These are phyloP conservation scores for Sarotherodon lohbergeri DNA, from an alignment of 2,113 vertebrate genomes.

Conservation along the genomic window DNA sequence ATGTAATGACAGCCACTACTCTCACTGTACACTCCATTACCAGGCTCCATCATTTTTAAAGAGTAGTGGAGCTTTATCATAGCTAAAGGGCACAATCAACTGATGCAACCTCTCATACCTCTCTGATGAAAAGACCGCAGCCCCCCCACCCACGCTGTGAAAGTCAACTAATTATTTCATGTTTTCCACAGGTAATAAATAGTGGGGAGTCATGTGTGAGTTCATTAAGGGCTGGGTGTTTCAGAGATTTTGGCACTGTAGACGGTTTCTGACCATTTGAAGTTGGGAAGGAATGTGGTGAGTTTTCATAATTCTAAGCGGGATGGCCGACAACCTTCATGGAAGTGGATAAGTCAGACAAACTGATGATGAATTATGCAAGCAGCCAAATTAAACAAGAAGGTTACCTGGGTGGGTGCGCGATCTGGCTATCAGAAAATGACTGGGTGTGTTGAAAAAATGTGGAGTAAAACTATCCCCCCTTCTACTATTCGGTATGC, in stretches of 20 bases:
- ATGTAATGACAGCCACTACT: neutral
- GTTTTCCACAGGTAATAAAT: constrained; percentile 49
- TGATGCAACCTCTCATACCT: constrained; percentile 30
- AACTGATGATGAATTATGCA: neutral
- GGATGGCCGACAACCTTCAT: neutral
- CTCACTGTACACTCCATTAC: neutral
- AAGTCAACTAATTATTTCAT: constrained; percentile 31
- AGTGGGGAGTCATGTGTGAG: constrained; percentile 26
- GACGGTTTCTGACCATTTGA: constrained; percentile 54
- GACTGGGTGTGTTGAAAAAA: neutral
- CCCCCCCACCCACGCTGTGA: neutral
- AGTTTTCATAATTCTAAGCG: constrained; percentile 37
- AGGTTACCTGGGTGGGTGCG: neutral
- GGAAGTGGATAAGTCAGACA: neutral
- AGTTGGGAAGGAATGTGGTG: constrained; percentile 25
- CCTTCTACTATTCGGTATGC: neutral
- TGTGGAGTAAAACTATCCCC: neutral
- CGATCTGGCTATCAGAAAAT: neutral
- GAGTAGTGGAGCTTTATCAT: neutral
- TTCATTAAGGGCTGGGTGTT: constrained; percentile 41
- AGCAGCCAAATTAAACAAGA: constrained; percentile 13
- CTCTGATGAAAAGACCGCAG: constrained; percentile 25
- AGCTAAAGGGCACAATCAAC: constrained; percentile 9
- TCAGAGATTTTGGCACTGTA: constrained; percentile 40
- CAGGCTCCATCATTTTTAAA: neutral